Conservation (phyloP, 2,888 invertebrate genomes). For the Leuctra nigra region DNA sequence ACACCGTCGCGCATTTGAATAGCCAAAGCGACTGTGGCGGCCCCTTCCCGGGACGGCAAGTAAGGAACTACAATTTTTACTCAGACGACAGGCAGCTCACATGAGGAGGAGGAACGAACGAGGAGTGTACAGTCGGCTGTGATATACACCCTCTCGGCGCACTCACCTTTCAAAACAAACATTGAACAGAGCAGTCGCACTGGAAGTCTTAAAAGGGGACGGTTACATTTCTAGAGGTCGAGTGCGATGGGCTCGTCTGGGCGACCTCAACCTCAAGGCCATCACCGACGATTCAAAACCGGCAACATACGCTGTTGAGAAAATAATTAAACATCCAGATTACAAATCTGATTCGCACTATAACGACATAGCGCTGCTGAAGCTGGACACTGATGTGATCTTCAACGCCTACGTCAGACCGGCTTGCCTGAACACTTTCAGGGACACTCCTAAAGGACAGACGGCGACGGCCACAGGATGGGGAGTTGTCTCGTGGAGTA, state of each 20-base stretch:
- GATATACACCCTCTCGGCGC: too few species aligned
- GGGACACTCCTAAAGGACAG: slow-evolving; percentile 30
- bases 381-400: slow-evolving; percentile 44
- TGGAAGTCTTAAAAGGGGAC: too few species aligned
- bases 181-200: too few species aligned
- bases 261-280: slow-evolving; percentile 46
- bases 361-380: slow-evolving; percentile 61
- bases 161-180: too few species aligned
- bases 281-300: slow-evolving; percentile 12
- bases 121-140: too few species aligned
- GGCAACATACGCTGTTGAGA: slow-evolving; percentile 45
- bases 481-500: slow-evolving; percentile 41
- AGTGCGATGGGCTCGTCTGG: slow-evolving; percentile 47
- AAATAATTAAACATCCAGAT: slow-evolving; percentile 47
- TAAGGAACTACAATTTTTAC: too few species aligned
- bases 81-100: too few species aligned
- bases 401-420: slow-evolving; percentile 52
- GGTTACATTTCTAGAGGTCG: too few species aligned
- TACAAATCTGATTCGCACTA: slow-evolving; percentile 49
- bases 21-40: too few species aligned
- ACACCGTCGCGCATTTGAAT: too few species aligned
- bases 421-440: slow-evolving; percentile 46
- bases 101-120: too few species aligned
- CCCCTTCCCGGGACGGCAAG: too few species aligned
- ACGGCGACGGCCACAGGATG: slow-evolving; percentile 55